A percentile compares a stretch with the other conserved stretches of the same genome.
Conservation (phyloP, 2,888 invertebrate species). For the Aleiodes alternator region DNA sequence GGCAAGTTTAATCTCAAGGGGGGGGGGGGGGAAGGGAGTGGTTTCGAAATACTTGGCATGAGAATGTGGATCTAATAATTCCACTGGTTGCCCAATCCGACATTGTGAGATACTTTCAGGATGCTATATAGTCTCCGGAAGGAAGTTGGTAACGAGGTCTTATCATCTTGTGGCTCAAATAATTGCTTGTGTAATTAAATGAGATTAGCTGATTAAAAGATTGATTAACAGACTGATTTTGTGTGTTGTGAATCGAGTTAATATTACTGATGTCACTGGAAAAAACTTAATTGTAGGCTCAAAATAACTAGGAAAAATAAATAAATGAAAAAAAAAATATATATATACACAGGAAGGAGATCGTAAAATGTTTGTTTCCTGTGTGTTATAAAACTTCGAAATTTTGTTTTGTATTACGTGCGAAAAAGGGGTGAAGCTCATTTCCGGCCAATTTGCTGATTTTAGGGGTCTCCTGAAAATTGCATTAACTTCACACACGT, state of each 20-base stretch:
- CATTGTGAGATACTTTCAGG: conserved; percentile 5
- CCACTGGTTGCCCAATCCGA: conserved; percentile 22
- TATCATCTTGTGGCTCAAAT: conserved; percentile 6
- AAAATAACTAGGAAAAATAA: background rate
- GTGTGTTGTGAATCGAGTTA: no score
- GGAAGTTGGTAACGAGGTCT: conserved; percentile 9
- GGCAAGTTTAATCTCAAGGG: background rate
- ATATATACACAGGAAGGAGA: conserved; percentile 14
- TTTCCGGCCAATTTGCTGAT: conserved; percentile 63
- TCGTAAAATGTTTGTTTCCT: conserved; percentile 23
- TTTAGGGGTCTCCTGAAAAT: background rate
- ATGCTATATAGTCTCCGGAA: conserved; percentile 15
- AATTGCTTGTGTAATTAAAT: conserved; percentile 5
- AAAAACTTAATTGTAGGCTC: background rate
- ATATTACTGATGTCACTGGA: background rate
- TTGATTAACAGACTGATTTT: background rate
- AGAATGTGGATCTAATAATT: conserved; percentile 31
- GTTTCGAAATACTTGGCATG: conserved; percentile 31
- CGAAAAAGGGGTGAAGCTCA: conserved; percentile 54
- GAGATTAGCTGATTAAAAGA: background rate
- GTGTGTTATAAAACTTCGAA: conserved; percentile 8
- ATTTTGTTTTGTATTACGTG: conserved; percentile 21
- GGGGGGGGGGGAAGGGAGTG: background rate
- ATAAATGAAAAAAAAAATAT: background rate
- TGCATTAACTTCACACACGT: no score